Evolutionary conservation across 2,113 vertebrate species (phyloP), one percentile per base, ranked within the genome.

Genomic region (Alectura lathami): DNA sequence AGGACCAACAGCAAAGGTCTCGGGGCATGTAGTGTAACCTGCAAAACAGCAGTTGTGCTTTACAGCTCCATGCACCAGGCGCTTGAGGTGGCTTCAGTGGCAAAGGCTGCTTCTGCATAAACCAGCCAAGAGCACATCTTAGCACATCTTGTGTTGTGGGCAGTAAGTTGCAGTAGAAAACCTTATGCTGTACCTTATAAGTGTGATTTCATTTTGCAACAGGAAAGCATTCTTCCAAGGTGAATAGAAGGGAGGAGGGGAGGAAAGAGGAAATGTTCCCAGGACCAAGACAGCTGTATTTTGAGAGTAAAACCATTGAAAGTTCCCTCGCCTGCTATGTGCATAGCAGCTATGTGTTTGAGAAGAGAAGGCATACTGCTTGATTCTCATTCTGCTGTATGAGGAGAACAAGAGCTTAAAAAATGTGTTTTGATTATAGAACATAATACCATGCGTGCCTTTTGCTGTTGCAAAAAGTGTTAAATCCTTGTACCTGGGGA

Each of bases 401-500:
- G 32, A 94, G 7, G 59, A 66, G 47, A 63, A 63, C 21, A 70
- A 36, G 22, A 18, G 83, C 43, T 94, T 60, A 88, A 69, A 87
- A 85, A 83, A 57, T 89, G 11, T 91, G 42, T 95, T 95, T 89
- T 75, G 38, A 14, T 88, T 85, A 7, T 92, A 99, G 99, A 92
- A 98, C 59, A 98, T 99, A 88, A 93, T 98, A 91, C 98, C 99
- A 2, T 99, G 98, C 40, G 97, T 98, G 88, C 96, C 98, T 26
- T 98, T 98, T 82, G 96, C 97, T 73, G 84, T 97, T 95, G 98
- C 97, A 96, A 99, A 98, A 96, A 99, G 99, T 54, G n/a, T 98
- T 43, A 99, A 98, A 57, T 99, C 99, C 18, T 97, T 99, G 67
- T 99, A 99, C 94, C 98, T 99, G 92, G 99, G 99, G 63, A 98